These are phyloP conservation scores for Alaudala cheleensis DNA, from an alignment of 2,113 vertebrate species.

Conservation along the genomic window DNA sequence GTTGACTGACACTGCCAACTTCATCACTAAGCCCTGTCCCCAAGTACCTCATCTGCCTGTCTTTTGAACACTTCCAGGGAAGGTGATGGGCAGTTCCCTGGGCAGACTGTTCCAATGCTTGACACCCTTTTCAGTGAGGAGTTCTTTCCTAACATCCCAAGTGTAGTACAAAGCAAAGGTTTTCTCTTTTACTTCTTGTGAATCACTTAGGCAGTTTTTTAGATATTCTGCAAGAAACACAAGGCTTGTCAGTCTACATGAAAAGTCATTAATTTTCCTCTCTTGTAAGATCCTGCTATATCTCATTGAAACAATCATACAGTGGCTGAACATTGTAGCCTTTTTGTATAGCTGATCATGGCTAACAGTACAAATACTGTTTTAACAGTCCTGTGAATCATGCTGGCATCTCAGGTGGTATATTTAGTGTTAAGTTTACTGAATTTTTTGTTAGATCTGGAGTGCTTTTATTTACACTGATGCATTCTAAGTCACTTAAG, in stretches of 20 bases:
- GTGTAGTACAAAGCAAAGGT: not conserved
- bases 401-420: not conserved
- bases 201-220: not conserved
- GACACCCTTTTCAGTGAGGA: not conserved
- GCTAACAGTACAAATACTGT: not conserved
- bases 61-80: not conserved
- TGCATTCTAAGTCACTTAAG: not conserved
- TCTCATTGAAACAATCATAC: not conserved
- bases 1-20: not conserved
- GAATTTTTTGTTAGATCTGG: not conserved
- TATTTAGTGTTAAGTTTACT: not conserved
- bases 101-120: not conserved
- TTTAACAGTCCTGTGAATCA: not conserved
- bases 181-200: not conserved
- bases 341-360: not conserved
- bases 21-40: not conserved
- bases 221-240: not conserved
- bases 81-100: not conserved
- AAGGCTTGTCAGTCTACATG: not conserved
- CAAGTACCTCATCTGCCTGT: too few relatives aligned
- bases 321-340: not conserved
- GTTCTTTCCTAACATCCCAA: not conserved
- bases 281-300: not conserved
- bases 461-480: not conserved
- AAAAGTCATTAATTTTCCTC: not conserved